A percentile compares a stretch with the other conserved stretches of the same genome.
phyloP scores from a whole-genome alignment of 2,113 vertebrate species.

The Egretta garzetta region DNA sequence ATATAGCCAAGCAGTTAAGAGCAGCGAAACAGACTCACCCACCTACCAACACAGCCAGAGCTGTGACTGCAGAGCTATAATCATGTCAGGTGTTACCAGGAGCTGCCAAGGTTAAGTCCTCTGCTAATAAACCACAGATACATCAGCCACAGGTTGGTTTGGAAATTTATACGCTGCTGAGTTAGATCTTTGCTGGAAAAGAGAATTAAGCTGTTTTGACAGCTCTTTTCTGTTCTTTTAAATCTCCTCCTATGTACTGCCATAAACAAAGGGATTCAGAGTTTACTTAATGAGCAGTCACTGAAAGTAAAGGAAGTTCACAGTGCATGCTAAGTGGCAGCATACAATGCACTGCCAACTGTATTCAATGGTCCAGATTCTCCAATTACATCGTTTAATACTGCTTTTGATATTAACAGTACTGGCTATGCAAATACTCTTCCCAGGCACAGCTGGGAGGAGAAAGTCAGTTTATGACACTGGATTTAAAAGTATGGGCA shows the following conservation, averaged over 20 bases:
- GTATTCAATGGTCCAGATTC: background rate
- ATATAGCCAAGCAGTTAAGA: background rate
- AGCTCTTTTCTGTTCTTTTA: background rate
- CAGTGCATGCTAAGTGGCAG: background rate
- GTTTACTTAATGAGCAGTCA: background rate
- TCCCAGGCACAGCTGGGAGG: background rate
- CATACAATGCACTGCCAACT: background rate
- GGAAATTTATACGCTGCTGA: background rate
- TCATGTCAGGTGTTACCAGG: background rate
- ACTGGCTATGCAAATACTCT: background rate
- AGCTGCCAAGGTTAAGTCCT: background rate
- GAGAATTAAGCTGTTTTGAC: background rate
- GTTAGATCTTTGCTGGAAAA: background rate
- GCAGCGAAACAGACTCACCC: background rate
- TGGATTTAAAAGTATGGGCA: background rate
- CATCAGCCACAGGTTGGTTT: background rate
- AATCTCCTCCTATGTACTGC: background rate
- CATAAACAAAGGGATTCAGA: slow-evolving; percentile 2
- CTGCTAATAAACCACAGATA: background rate
- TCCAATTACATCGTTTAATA: background rate
- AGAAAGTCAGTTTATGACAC: background rate
- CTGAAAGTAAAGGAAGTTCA: background rate
- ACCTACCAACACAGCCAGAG: background rate
- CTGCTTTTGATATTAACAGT: background rate
- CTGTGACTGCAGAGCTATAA: background rate